Conservation (phyloP, 2,888 invertebrate species). For the Epinotia nisella region DNA sequence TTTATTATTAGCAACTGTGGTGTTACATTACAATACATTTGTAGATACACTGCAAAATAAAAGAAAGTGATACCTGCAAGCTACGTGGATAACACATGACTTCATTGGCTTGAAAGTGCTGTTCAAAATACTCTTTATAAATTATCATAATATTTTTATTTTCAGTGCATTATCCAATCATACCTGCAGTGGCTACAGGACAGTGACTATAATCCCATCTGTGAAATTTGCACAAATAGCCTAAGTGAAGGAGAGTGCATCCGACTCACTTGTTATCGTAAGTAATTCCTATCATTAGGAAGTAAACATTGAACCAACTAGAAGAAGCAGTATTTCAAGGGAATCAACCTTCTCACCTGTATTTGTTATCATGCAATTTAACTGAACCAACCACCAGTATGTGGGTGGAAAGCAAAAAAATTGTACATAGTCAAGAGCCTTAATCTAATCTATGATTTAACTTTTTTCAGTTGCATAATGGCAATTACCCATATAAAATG, state of each 20-base stretch:
- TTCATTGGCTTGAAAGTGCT: no score
- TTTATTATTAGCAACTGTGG: not conserved
- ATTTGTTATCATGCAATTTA: not conserved
- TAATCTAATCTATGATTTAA: no score
- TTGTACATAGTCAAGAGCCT: no score
- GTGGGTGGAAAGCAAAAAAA: no score
- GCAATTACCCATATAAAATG: no score
- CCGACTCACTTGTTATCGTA: slow-evolving; percentile 96
- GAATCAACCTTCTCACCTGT: not conserved
- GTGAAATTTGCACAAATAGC: slow-evolving; percentile 93
- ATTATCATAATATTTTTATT: slow-evolving; percentile 53
- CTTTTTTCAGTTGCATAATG: no score
- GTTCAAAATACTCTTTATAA: not conserved
- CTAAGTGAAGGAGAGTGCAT: slow-evolving; percentile 93
- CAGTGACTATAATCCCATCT: slow-evolving; percentile 97
- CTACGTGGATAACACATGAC: no score
- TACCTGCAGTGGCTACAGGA: slow-evolving; percentile 99
- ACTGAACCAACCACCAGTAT: not conserved
- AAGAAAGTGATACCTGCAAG: not conserved
- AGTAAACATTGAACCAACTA: slow-evolving; percentile 4
- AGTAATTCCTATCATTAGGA: slow-evolving; percentile 65
- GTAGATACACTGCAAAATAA: not conserved
- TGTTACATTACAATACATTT: not conserved
- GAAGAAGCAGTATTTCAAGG: no score
- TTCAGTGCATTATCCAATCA: slow-evolving; percentile 98